These are phyloP conservation scores for Syndactyla subalaris DNA, from an alignment of 2,797 vertebrate genomes.

Conservation along the genomic window DNA sequence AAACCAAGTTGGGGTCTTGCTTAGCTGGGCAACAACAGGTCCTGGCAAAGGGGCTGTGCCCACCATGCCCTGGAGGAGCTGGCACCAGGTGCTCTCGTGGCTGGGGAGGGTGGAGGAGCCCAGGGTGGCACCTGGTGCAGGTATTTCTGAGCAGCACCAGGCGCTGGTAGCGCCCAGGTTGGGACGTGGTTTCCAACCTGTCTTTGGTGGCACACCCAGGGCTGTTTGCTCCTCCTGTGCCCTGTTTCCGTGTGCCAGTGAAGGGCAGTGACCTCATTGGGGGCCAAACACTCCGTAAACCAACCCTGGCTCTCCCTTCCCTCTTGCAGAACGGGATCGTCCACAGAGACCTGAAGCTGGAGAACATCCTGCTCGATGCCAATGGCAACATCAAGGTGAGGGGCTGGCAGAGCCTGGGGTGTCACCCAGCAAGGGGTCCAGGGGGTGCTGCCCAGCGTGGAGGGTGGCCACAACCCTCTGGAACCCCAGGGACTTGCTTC, in stretches of 20 bases:
- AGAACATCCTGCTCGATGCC: constrained; percentile 94
- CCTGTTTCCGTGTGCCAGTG: neutral
- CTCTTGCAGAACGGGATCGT: constrained; percentile 89
- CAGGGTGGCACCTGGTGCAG: accelerated
- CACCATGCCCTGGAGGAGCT: accelerated
- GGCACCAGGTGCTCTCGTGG: accelerated
- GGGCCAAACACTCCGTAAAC: accelerated
- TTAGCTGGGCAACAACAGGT: neutral
- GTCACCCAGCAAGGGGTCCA: neutral
- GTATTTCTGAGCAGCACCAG: accelerated
- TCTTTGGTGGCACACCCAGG: neutral
- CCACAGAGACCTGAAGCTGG: constrained; percentile 95
- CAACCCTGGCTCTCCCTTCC: neutral
- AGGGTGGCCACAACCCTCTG: neutral
- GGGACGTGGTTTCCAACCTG: neutral
- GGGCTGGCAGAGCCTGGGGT: neutral
- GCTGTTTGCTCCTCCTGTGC: neutral
- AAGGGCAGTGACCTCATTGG: neutral
- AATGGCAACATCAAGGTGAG: constrained; percentile 93
- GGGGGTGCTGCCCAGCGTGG: accelerated
- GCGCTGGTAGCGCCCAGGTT: neutral
- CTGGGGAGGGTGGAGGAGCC: neutral
- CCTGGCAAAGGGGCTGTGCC: neutral
- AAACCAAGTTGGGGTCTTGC: accelerated
- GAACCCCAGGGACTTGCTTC: accelerated